These are phyloP conservation scores for Prunella himalayana DNA, from an alignment of 2,113 vertebrate genomes.

Conservation along the genomic window DNA sequence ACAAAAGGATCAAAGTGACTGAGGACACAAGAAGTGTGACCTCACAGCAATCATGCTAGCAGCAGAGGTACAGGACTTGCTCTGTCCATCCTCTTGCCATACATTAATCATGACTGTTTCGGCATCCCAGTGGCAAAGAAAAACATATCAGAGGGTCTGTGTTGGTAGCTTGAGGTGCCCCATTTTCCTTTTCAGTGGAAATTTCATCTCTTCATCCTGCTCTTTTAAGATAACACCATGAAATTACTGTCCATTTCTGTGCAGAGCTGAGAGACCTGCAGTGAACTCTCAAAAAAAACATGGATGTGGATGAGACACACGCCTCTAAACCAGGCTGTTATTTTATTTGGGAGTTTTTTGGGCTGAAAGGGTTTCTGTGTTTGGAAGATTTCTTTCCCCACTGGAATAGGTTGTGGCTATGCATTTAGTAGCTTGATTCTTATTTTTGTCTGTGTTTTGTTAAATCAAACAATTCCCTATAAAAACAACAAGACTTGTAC, in stretches of 20 bases:
- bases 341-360: background rate
- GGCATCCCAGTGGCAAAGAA: background rate
- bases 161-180: background rate
- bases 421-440: background rate
- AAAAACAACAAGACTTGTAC: background rate
- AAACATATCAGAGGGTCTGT: background rate
- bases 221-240: background rate
- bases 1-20: background rate
- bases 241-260: background rate
- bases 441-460: background rate
- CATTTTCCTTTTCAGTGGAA: background rate
- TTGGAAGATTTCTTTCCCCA: background rate
- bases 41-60: background rate
- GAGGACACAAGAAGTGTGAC: background rate
- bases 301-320: background rate
- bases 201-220: background rate
- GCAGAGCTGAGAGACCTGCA: background rate
- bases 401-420: background rate
- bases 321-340: background rate
- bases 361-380: background rate
- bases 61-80: background rate
- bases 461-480: background rate
- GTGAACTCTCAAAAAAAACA: background rate
- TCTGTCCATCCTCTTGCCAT: background rate
- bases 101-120: background rate